Percentiles rank a stretch among this genome's conserved stretches.
Evolutionary conservation across 2,113 vertebrate genomes (phyloP).

Genomic region (Phoxinus phoxinus): DNA sequence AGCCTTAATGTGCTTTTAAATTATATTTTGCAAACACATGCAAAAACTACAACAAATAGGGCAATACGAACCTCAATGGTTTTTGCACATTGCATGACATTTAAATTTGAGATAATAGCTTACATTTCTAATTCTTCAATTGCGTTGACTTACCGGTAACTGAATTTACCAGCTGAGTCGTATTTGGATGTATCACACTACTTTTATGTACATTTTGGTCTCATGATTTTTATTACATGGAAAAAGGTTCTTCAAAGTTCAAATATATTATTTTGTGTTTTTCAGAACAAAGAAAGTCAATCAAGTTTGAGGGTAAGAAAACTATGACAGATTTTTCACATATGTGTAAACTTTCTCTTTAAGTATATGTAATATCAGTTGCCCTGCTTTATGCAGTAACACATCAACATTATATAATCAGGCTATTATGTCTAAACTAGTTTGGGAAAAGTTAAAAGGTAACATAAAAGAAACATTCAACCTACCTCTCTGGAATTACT

Average conservation of each 20-base stretch:
- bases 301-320: background rate
- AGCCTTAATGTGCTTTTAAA: no score
- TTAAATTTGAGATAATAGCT: no score
- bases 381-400: background rate
- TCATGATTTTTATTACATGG: background rate
- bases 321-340: background rate
- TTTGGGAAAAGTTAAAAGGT: background rate
- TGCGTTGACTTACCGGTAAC: no score
- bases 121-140: no score
- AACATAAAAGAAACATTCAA: background rate
- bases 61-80: no score
- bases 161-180: no score
- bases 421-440: background rate
- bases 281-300: background rate
- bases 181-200: no score
- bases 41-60: no score
- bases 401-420: background rate
- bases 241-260: background rate
- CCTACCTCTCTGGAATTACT: slow-evolving; percentile 77
- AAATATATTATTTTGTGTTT: background rate
- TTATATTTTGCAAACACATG: no score
- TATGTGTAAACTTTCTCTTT: no score
- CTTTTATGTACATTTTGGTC: background rate
- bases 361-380: background rate
- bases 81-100: no score